Evolutionary conservation across 2,113 vertebrate genomes (phyloP), one percentile per base, ranked within the genome.

Genomic region (Plestiodon gilberti): DNA sequence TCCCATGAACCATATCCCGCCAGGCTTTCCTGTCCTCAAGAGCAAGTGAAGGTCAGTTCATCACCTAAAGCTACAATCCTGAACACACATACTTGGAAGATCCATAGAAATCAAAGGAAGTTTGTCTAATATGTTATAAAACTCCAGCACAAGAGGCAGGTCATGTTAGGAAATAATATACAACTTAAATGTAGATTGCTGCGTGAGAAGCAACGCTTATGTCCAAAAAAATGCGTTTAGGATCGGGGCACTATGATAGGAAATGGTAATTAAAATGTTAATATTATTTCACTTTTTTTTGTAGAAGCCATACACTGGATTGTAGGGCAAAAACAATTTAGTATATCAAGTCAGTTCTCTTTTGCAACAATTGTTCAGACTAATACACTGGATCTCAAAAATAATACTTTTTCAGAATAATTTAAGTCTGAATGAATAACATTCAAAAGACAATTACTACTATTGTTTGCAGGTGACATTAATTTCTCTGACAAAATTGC

Each of bases 381-480:
- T 52, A 57, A 6, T 1, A 0, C 30, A 82, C 33, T 73, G 59
- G 69, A 35, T 86, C 81, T 76, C 8, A 65, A 78, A 55, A 64
- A 76, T 86, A 52, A 87, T n/a, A 62, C 25, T 81, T 48, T 4
- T 89, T 87, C 52, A 87, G 17, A 85, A 30, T 23, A 28, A 79
- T 0, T 65, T 52, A 30, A 70, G 88, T 77, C 86, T 67, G 38
- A 82, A 92, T 61, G 91, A 73, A 82, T 20, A 76, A 88, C 83
- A 88, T 88, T 90, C 38, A 80, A 86, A 94, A 52, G 2, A 43
- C 57, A 62, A 83, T 33, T 89, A 59, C 25, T 73, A 84, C 1
- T 28, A 52, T 79, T 91, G 75, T 90, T 88, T 84, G 78, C n/a
- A 85, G 78, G 65, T 71, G 6, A 85, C 25, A 55, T 11, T 82